Evolutionary conservation across 2,113 vertebrate genomes (phyloP).

Genomic region (Elephas maximus): DNA sequence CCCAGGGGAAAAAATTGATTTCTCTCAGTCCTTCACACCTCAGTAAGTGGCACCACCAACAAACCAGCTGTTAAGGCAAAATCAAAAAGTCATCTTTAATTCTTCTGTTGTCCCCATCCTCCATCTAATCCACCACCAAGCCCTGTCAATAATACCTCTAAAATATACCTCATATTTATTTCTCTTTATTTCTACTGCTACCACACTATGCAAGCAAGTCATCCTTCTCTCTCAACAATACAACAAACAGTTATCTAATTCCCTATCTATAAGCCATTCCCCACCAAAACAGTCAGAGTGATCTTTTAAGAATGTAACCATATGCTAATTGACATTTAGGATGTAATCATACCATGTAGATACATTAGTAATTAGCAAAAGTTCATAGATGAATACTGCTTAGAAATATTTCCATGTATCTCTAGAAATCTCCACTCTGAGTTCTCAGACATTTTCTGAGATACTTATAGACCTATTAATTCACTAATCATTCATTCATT

Average conservation of each 20-base stretch:
- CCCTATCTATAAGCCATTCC: background rate
- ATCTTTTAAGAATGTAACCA: slow-evolving; percentile 30
- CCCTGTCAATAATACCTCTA: background rate
- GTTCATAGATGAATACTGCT: background rate
- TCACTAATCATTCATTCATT: slow-evolving; percentile 21
- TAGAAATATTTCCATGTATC: background rate
- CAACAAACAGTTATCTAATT: background rate
- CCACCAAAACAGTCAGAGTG: background rate
- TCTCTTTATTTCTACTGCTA: slow-evolving; percentile 39
- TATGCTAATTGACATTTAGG: slow-evolving; percentile 20
- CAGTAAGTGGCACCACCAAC: background rate
- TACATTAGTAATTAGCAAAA: background rate
- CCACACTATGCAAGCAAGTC: background rate
- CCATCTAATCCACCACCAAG: background rate
- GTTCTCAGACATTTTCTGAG: slow-evolving; percentile 6
- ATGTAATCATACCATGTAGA: slow-evolving; percentile 2
- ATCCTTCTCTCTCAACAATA: background rate
- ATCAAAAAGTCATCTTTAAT: background rate
- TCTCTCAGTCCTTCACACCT: background rate
- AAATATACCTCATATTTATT: background rate
- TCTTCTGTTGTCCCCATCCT: background rate
- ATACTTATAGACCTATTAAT: background rate
- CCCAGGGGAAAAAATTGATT: background rate
- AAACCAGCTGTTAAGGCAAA: slow-evolving; percentile 35
- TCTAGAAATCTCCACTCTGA: background rate